Evolutionary conservation across 2,888 invertebrate species (phyloP).

Genomic region (Ecdyonurus torrentis): DNA sequence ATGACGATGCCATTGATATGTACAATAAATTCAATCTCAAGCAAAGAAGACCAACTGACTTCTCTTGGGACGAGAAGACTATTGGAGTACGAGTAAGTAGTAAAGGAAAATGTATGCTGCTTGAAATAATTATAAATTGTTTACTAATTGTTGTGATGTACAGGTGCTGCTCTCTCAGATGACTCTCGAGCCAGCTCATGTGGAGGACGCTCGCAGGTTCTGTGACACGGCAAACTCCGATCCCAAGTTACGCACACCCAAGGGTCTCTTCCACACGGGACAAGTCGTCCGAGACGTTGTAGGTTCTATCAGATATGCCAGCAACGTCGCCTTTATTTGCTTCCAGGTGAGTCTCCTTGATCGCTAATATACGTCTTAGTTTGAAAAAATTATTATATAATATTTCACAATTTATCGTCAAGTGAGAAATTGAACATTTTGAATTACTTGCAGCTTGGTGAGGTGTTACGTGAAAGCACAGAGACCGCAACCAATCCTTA

Average conservation of each 20-base stretch:
- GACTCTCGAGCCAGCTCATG: slow-evolving; percentile 13
- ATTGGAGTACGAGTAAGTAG: slow-evolving; percentile 12
- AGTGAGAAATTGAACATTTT: not conserved
- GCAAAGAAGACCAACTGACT: slow-evolving; percentile 10
- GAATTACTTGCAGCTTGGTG: slow-evolving; percentile 11
- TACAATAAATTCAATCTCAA: not conserved
- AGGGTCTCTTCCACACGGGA: slow-evolving; percentile 16
- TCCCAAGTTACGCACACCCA: slow-evolving; percentile 15
- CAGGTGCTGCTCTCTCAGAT: slow-evolving; percentile 16
- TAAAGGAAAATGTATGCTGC: not conserved
- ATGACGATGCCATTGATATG: slow-evolving; percentile 9
- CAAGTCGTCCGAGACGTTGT: slow-evolving; percentile 18
- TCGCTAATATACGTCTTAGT: too few species aligned
- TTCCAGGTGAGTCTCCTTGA: slow-evolving; percentile 14
- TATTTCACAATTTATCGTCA: too few species aligned
- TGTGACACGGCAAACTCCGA: slow-evolving; percentile 15
- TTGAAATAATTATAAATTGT: too few species aligned
- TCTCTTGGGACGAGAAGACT: slow-evolving; percentile 18
- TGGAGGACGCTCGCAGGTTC: slow-evolving; percentile 9
- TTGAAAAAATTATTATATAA: not conserved
- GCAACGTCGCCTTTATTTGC: slow-evolving; percentile 18
- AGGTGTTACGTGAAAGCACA: slow-evolving; percentile 10
- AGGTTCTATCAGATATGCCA: slow-evolving; percentile 18
- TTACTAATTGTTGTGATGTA: too few species aligned
- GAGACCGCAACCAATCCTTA: slow-evolving; percentile 11